Evolutionary conservation across 2,888 invertebrate genomes (phyloP).

Genomic region (Lacanobia wlatinum): DNA sequence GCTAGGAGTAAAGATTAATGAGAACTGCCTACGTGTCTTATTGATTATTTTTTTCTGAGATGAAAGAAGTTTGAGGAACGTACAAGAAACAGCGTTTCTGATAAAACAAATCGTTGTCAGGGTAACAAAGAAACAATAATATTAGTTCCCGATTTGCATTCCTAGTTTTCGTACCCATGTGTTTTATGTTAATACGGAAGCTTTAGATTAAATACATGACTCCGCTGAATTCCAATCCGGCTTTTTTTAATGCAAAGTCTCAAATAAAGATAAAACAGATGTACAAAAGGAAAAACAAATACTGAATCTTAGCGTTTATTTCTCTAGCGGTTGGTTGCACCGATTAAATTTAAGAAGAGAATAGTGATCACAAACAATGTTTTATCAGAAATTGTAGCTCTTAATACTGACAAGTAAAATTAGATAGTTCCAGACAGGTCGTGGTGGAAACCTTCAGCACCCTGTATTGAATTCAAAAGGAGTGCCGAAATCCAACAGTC

Average conservation of each 20-base stretch:
- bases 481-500: constrained; percentile 6
- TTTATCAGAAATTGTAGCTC: neutral
- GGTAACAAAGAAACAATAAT: constrained; percentile 5
- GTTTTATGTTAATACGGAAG: neutral
- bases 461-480: constrained; percentile 10
- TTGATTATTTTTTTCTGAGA: neutral
- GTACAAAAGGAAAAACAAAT: constrained; percentile 15
- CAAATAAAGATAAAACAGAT: constrained; percentile 20
- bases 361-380: neutral
- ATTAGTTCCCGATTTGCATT: constrained; percentile 2
- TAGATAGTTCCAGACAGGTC: constrained; percentile 1
- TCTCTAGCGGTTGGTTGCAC: constrained; percentile 27
- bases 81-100: too few species aligned
- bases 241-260: constrained; percentile 15
- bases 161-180: neutral
- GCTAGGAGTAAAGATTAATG: constrained; percentile 28
- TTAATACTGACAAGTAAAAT: constrained; percentile 3
- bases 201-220: constrained; percentile 5
- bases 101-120: neutral
- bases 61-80: neutral
- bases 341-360: constrained; percentile 35
- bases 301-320: constrained; percentile 28
- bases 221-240: constrained; percentile 6
- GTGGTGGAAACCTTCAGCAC: neutral
- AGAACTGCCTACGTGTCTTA: constrained; percentile 6